Base-by-base conservation (phyloP, 2,888 invertebrate genomes). In the Apocheima hispidaria region DNA sequence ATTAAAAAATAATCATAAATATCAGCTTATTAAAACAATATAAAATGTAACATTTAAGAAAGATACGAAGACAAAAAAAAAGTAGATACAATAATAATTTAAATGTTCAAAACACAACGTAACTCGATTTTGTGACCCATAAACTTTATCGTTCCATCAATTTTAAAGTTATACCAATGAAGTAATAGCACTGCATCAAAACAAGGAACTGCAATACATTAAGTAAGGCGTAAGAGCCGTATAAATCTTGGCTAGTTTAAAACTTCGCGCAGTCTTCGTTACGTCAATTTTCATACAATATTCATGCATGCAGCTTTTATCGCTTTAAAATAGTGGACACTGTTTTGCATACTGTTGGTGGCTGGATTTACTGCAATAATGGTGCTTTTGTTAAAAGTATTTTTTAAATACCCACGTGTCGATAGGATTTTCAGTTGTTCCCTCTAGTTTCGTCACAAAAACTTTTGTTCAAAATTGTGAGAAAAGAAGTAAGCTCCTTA, bases 221-320 rank as follows among this genome's bases (percentile, higher is more conserved):
- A 69, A 68, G 70, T 60, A 66, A 58, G 58, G 51, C 66, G 63
- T 66, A 67, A 58, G 61, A 35, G 58, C 49, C 63, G 73, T 58
- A 76, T 80, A 83, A 81, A 83, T 81, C 74, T 59, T 59, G 40
- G 52, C 63, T 63, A 54, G 68, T 78, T 83, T 81, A 77, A 83
- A 82, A 81, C 77, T 82, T 75, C 67, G 78, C 72, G 70, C 69
- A 68, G 68, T 77, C 79, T 78, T 77, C 72, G 71, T 71, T 72
- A 72, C 76, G 73, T 79, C 73, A 78, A 78, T 79, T 78, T 81
- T 78, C 76, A 77, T 81, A 74, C 72, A 75, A 81, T 77, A 79
- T 82, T 81, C 77, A 78, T 72, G 65, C 72, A 68, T 75, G 70
- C 73, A 74, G 66, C 66, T 72, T 68, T 74, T 68, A 77, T 52